Evolutionary conservation across 2,797 vertebrate species (phyloP).

Genomic region (Crypturellus tataupa): DNA sequence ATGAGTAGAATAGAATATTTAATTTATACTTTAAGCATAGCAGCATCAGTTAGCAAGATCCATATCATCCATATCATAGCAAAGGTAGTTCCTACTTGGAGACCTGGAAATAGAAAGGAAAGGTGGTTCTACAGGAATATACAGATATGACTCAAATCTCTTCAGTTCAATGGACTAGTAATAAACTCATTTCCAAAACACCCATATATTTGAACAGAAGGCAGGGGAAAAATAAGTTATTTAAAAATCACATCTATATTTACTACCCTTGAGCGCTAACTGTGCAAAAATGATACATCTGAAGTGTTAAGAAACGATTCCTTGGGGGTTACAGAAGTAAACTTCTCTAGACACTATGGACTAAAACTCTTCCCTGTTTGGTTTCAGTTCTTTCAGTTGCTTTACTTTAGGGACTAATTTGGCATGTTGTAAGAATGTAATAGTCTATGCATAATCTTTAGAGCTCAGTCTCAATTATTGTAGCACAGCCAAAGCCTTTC

Average conservation of each 20-base stretch:
- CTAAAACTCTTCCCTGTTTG: not conserved
- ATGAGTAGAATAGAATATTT: fast-evolving
- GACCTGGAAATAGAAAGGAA: not conserved
- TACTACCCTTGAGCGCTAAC: not conserved
- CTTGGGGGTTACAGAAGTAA: not conserved
- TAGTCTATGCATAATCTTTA: not conserved
- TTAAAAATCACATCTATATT: not conserved
- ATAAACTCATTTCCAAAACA: not conserved
- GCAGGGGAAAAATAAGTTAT: not conserved
- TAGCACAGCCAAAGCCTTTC: not conserved
- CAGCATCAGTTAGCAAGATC: not conserved
- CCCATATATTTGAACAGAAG: not conserved
- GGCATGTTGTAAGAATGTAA: not conserved
- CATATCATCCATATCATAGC: not conserved
- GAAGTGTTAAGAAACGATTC: not conserved
- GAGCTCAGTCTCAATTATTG: not conserved
- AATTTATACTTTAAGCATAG: not conserved
- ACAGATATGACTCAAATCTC: not conserved
- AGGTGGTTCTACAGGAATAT: not conserved
- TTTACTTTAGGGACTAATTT: not conserved
- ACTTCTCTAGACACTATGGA: not conserved
- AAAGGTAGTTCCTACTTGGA: not conserved
- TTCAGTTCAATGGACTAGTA: not conserved
- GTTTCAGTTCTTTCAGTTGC: not conserved
- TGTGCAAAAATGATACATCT: not conserved